These are phyloP conservation scores for Thymallus thymallus DNA, from an alignment of 2,113 vertebrate genomes.

Conservation along the genomic window DNA sequence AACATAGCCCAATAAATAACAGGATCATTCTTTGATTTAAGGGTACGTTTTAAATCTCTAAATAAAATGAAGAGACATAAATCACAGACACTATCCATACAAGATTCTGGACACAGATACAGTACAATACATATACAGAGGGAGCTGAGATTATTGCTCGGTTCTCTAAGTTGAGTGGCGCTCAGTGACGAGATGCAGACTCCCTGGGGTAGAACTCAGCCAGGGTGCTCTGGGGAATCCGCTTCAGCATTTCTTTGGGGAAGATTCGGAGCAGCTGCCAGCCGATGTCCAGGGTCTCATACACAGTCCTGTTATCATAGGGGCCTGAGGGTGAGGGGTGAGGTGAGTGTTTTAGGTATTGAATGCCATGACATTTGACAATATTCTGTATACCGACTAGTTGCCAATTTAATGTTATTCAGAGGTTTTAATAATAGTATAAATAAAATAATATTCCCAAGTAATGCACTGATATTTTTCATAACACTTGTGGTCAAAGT, in stretches of 20 bases:
- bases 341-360: background rate
- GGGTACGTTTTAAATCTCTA: conserved; percentile 45
- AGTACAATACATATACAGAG: conserved; percentile 47
- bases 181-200: conserved; percentile 69
- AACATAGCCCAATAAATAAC: conserved; percentile 52
- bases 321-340: conserved; percentile 76
- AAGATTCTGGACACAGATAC: conserved; percentile 40
- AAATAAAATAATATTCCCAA: too few species aligned
- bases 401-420: too few species aligned
- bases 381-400: too few species aligned
- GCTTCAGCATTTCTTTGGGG: conserved; percentile 99
- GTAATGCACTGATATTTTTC: too few species aligned
- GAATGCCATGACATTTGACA: too few species aligned
- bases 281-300: conserved; percentile 94
- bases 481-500: too few species aligned
- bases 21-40: conserved; percentile 28
- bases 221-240: conserved; percentile 93
- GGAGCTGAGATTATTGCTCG: conserved; percentile 31
- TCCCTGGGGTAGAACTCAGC: conserved; percentile 97
- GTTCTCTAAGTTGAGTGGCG: conserved; percentile 3
- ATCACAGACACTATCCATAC: conserved; percentile 43
- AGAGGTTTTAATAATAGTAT: too few species aligned
- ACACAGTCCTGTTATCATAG: conserved; percentile 93
- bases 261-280: conserved; percentile 98
- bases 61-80: conserved; percentile 26